Conservation (phyloP, 2,888 invertebrate genomes). For the Tholera decimalis region DNA sequence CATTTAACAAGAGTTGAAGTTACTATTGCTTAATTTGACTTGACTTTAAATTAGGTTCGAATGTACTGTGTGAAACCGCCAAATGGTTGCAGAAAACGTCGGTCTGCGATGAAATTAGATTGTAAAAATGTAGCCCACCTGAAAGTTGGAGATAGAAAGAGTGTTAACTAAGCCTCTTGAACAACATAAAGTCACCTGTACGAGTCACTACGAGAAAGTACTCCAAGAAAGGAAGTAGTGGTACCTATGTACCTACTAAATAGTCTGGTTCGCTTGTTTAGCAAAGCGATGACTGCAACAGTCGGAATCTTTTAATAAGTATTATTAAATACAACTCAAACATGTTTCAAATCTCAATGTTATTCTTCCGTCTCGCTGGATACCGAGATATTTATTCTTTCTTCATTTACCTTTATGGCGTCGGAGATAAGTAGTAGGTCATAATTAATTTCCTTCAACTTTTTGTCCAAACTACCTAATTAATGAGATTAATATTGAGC, state of each 20-base stretch:
- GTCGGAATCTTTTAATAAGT: constrained; percentile 32
- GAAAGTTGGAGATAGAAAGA: constrained; percentile 31
- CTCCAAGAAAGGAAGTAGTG: constrained; percentile 19
- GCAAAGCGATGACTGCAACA: constrained; percentile 22
- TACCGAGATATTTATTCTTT: constrained; percentile 43
- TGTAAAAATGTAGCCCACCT: constrained; percentile 4
- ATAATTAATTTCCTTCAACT: constrained; percentile 54
- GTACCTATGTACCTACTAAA: neutral
- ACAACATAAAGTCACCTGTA: constrained; percentile 38
- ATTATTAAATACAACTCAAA: constrained; percentile 33
- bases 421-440: constrained; percentile 33
- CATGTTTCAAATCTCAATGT: constrained; percentile 30
- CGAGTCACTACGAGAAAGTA: constrained; percentile 8
- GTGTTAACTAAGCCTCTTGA: constrained; percentile 24
- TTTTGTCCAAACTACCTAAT: constrained; percentile 40
- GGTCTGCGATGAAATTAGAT: constrained; percentile 1
- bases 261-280: constrained; percentile 5
- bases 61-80: no score
- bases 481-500: constrained; percentile 46
- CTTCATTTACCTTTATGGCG: constrained; percentile 37
- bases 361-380: constrained; percentile 14
- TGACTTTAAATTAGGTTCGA: no score
- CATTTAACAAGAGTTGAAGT: no score
- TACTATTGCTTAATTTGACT: no score
- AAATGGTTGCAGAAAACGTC: neutral